Conservation (phyloP, 2,797 vertebrate species). For the Artibeus jamaicensis region DNA sequence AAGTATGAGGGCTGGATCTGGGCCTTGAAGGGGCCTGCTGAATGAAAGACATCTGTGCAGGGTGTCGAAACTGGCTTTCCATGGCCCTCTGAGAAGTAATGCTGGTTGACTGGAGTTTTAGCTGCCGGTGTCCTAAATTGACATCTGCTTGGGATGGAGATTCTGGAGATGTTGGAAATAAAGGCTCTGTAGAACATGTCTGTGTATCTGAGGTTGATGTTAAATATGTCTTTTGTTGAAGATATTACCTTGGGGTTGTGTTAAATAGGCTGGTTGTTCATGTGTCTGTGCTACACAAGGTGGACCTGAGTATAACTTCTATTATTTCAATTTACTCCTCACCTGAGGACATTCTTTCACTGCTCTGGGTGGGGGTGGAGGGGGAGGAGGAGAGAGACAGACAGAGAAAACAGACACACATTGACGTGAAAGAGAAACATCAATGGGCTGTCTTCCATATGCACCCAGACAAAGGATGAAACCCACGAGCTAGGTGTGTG, state of each 20-base stretch:
- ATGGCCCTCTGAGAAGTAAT: neutral
- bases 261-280: slow-evolving; percentile 35
- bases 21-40: neutral
- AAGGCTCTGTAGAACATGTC: neutral
- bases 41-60: neutral
- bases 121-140: slow-evolving; percentile 17
- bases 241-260: neutral
- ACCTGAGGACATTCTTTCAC: neutral
- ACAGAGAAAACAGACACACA: neutral
- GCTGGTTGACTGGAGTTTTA: neutral
- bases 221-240: slow-evolving; percentile 52
- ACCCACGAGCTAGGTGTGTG: neutral
- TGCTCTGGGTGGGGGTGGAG: neutral
- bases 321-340: neutral
- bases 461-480: neutral
- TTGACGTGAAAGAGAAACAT: neutral
- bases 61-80: slow-evolving; percentile 1
- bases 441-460: neutral
- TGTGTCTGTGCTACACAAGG: slow-evolving; percentile 11
- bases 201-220: neutral
- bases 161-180: neutral
- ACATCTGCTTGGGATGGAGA: slow-evolving; percentile 32
- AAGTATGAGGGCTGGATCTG: neutral
- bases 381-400: neutral
- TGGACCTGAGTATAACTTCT: slow-evolving; percentile 44